Evolutionary conservation across 2,113 vertebrate genomes (phyloP), one percentile per base, ranked within the genome.

Genomic region (Corythornis madagascariensis): DNA sequence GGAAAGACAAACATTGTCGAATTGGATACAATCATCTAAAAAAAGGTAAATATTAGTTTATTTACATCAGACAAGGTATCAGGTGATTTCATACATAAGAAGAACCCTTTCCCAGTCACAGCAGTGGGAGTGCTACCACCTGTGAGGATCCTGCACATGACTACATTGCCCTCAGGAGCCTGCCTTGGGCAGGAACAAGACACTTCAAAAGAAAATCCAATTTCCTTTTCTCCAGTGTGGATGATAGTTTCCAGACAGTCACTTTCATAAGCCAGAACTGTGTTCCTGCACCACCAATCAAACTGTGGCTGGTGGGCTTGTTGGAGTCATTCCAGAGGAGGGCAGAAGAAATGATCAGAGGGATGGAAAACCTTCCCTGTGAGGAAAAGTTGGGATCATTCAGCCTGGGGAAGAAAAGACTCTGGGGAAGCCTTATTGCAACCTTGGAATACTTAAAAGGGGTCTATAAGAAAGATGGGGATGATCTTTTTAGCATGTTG

Each of bases 1-100:
- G 43, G 8, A 15, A 33, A 92, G 66, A 3, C 92, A 95, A 79
- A 95, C 59, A 1, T 40, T 97, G 63, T 94, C 5, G 92, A 96
- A 55, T 0, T 78, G 56, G 97, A 80, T 16, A 95, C 92, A 72
- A 25, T 96, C 94, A 42, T 78, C 96, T 74, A 0, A 40, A 24
- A 2, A 7, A 22, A 96, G 92, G 97, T 97, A 76, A 56, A 35
- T 20, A 29, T 7, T 29, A 42, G 8, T 35, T 91, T 53, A 10
- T 61, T 79, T 83, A 66, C 33, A 8, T 73, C 45, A 83, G 48
- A 22, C 21, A 56, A 73, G 15, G 4, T 38, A 35, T 10, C 1
- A 1, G 10, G 13, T 13, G 3, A 55, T 40, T 75, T 67, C 2
- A 0, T 16, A 50, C 12, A 4, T 47, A 55, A 84, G 20, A 8